Base-by-base conservation (phyloP, 1,140 invertebrate species). In the Calliopsis andreniformis region DNA sequence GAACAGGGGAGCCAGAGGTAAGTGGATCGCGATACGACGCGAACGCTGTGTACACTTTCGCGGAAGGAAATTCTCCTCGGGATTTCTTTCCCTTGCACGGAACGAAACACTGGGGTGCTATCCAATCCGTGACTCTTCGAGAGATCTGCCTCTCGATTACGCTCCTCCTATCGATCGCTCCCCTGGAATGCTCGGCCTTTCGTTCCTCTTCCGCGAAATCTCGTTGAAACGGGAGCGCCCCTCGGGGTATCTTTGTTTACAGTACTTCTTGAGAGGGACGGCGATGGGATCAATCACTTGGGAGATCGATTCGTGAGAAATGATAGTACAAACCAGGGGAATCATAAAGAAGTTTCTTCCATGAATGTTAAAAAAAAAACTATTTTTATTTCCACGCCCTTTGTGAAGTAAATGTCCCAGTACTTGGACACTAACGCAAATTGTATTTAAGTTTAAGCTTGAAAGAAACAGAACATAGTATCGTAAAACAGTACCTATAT, bases 71-170 rank as follows among this genome's bases (percentile, higher is more conserved):
- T 59, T 59, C 32, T 3, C 39, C n/a, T n/a, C n/a, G n/a, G n/a
- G n/a, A 32, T 8, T 59, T 58, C 39, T 32, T 59, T 59, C 10
- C 18, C n/a, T 28, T 35, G 2, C 30, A 7, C n/a, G 32, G 39
- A 63, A 25, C 42, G 43, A 30, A 63, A 47, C 25, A 63, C 39
- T 14, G 2, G 12, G 43, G 23, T 63, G 61, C 61, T 14, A 63
- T 45, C 61, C 23, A 28, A 63, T 47, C 42, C 61, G 8, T 39
- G 56, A 23, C 56, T 32, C 1, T 20, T n/a, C n/a, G 12, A 14
- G 8, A 59, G 56, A 59, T 39, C 56, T 14, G 32, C n/a, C n/a
- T 59, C 61, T 45, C 42, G 43, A 63, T 63, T 63, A 63, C 43
- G 25, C 16, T 14, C 61, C 18, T 8, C n/a, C 25, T 63, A 63